phyloP scores from a whole-genome alignment of 1,140 invertebrate species.

The Brachionus asplanchnoidis region DNA sequence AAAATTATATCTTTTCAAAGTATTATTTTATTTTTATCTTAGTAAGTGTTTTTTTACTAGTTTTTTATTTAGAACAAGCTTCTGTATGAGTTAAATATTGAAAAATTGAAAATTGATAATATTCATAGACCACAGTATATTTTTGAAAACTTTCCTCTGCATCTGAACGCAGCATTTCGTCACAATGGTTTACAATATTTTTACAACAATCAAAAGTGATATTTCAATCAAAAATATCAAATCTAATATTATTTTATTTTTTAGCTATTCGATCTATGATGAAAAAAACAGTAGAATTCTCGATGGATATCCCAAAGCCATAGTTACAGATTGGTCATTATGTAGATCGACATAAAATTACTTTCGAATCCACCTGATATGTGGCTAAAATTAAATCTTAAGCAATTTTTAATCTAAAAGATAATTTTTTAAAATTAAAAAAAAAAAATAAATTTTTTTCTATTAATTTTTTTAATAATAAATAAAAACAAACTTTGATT shows the following conservation, averaged over 20 bases:
- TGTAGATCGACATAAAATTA: background rate
- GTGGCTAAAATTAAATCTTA: background rate
- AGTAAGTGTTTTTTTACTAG: background rate
- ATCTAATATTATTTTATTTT: background rate
- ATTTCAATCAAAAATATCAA: no score
- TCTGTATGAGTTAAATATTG: background rate
- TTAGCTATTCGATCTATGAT: background rate
- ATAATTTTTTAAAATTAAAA: background rate
- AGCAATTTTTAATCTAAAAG: background rate
- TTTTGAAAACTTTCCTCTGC: background rate
- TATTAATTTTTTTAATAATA: no score
- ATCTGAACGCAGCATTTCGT: background rate
- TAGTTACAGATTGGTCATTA: background rate
- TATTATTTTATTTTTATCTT: background rate
- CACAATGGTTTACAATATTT: constrained; percentile 1
- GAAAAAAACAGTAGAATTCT: background rate
- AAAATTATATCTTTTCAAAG: background rate
- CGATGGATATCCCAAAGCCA: background rate
- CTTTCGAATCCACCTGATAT: background rate
- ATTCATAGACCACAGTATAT: background rate
- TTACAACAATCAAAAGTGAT: background rate
- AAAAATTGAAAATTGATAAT: background rate
- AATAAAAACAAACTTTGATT: no score
- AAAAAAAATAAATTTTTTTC: no score
- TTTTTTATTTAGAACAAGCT: background rate